Evolutionary conservation across 2,888 invertebrate genomes (phyloP).

Genomic region (Leistus spinibarbis): DNA sequence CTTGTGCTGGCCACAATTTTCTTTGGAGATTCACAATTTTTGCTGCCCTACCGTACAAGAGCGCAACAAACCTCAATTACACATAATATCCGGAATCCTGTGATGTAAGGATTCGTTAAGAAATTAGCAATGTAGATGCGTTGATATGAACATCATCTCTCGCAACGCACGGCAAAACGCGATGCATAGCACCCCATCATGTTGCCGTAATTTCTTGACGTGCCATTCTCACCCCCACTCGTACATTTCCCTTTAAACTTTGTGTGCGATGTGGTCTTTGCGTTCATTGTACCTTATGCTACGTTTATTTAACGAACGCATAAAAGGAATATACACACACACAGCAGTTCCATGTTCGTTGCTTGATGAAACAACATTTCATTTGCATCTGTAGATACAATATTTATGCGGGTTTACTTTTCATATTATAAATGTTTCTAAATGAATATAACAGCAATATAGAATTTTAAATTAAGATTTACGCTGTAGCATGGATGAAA

Average conservation of each 20-base stretch:
- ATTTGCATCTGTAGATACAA: background rate
- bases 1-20: too few species aligned
- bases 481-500: too few species aligned
- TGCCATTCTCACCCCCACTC: background rate
- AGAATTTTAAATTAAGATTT: background rate
- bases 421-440: background rate
- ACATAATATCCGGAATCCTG: slow-evolving; percentile 33
- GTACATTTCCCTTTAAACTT: slow-evolving; percentile 13
- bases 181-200: background rate
- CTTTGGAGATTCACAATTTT: too few species aligned
- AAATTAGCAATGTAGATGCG: slow-evolving; percentile 37
- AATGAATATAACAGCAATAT: background rate
- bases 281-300: slow-evolving; percentile 2
- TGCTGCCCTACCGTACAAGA: background rate
- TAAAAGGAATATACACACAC: background rate
- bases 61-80: background rate
- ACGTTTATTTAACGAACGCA: slow-evolving; percentile 9
- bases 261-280: background rate
- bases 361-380: background rate
- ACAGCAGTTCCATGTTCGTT: background rate
- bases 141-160: slow-evolving; percentile 17
- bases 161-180: background rate
- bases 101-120: slow-evolving; percentile 38
- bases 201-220: slow-evolving; percentile 12
- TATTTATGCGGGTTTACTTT: background rate